Conservation (phyloP, 2,113 vertebrate genomes). For the Tachycineta bicolor region DNA sequence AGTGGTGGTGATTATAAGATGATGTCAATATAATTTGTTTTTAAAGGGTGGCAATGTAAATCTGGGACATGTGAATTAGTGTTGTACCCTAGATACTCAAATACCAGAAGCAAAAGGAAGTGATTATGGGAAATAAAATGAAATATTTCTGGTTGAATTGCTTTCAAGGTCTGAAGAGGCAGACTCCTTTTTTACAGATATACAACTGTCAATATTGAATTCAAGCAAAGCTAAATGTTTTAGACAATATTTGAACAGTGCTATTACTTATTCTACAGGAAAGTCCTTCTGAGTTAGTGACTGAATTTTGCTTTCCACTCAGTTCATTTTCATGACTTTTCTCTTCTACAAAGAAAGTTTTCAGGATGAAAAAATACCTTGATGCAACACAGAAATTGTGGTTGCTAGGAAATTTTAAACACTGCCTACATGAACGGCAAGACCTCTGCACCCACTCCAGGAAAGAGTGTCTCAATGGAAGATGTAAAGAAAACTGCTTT, state of each 20-base stretch:
- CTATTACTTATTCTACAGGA: not conserved
- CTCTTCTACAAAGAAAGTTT: not conserved
- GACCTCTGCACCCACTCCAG: not conserved
- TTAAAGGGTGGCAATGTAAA: not conserved
- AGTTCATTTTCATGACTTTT: not conserved
- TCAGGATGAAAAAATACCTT: not conserved
- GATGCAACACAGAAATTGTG: not conserved
- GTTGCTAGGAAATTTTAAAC: not conserved
- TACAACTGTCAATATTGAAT: not conserved
- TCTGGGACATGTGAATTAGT: not conserved
- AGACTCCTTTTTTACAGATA: not conserved
- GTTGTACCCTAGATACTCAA: not conserved
- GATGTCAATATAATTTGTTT: not conserved
- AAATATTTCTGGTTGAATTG: not conserved
- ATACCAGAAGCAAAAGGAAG: not conserved
- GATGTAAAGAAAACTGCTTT: not conserved
- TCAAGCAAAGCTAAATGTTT: not conserved
- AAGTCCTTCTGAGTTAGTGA: not conserved
- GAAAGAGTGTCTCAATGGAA: not conserved
- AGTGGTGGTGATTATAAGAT: not conserved
- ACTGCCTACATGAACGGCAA: not conserved
- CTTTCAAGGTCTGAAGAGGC: not conserved
- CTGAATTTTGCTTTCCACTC: not conserved
- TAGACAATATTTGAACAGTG: not conserved
- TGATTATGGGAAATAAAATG: not conserved